A percentile compares a stretch with the other conserved stretches of the same genome.
These are phyloP conservation scores for Macrobrachium rosenbergii DNA, from an alignment of 1,140 invertebrate species.

Conservation along the genomic window DNA sequence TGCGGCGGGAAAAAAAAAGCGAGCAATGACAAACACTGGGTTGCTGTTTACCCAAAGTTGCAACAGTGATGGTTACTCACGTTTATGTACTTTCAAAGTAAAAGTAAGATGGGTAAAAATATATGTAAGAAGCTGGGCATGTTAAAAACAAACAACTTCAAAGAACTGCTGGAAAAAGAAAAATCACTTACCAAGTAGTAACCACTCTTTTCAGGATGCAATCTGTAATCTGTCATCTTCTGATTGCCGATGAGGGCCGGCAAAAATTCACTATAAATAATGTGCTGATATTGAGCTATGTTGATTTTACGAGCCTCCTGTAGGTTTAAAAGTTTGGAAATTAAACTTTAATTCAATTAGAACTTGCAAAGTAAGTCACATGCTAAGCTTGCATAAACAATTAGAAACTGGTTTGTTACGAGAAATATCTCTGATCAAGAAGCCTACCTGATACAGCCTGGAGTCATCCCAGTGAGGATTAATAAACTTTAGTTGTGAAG, in stretches of 20 bases:
- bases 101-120: no score
- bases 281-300: constrained; percentile 71
- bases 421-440: background rate
- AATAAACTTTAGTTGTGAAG: constrained; percentile 67
- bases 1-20: no score
- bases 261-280: constrained; percentile 72
- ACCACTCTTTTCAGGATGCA: constrained; percentile 10
- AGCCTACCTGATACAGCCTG: constrained; percentile 75
- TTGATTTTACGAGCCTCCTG: constrained; percentile 68
- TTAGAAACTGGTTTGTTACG: no score
- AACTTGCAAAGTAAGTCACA: background rate
- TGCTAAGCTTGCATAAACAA: no score
- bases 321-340: background rate
- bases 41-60: no score
- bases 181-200: constrained; percentile 29
- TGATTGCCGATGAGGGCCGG: constrained; percentile 66
- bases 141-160: no score
- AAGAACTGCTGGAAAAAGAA: no score
- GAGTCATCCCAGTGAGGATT: constrained; percentile 74
- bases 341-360: background rate
- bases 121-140: no score
- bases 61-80: no score
- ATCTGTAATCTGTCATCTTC: constrained; percentile 40
- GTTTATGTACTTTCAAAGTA: no score
- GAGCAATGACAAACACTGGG: no score